These are phyloP conservation scores for Nannospalax galili DNA, from an alignment of 2,113 vertebrate genomes.

Conservation along the genomic window DNA sequence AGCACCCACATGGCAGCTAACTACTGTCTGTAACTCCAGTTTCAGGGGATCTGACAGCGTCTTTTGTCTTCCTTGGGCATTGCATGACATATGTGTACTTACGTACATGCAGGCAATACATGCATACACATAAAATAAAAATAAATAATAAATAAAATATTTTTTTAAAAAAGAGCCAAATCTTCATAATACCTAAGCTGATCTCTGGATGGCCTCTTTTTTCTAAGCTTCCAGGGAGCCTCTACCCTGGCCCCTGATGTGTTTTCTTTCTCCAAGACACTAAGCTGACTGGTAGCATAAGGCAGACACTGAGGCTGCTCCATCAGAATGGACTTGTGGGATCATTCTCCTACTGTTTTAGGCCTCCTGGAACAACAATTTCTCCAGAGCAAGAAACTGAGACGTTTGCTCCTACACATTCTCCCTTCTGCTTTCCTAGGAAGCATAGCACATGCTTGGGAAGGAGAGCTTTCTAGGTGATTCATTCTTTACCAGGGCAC, in stretches of 20 bases:
- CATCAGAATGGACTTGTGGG: not conserved
- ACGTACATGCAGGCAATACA: no score
- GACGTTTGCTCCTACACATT: not conserved
- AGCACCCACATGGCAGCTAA: no score
- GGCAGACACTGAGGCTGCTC: not conserved
- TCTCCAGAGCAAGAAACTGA: not conserved
- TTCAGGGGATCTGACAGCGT: no score
- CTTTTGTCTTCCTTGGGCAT: no score
- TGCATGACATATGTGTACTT: no score
- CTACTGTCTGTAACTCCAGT: no score
- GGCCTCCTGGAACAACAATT: not conserved
- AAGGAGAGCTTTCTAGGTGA: slow-evolving; percentile 32
- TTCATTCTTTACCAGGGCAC: not conserved
- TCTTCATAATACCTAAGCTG: not conserved
- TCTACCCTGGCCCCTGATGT: not conserved
- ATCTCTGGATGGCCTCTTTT: not conserved
- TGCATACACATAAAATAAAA: no score
- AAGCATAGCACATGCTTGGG: not conserved
- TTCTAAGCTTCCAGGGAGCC: not conserved
- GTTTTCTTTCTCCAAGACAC: not conserved
- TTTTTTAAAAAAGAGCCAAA: no score
- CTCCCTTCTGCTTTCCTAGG: slow-evolving; percentile 25
- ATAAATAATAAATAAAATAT: no score
- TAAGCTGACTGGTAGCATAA: not conserved
- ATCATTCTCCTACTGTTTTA: not conserved